These are phyloP conservation scores for Pomatorhinus ruficollis DNA, from an alignment of 2,113 vertebrate genomes.

Conservation along the genomic window DNA sequence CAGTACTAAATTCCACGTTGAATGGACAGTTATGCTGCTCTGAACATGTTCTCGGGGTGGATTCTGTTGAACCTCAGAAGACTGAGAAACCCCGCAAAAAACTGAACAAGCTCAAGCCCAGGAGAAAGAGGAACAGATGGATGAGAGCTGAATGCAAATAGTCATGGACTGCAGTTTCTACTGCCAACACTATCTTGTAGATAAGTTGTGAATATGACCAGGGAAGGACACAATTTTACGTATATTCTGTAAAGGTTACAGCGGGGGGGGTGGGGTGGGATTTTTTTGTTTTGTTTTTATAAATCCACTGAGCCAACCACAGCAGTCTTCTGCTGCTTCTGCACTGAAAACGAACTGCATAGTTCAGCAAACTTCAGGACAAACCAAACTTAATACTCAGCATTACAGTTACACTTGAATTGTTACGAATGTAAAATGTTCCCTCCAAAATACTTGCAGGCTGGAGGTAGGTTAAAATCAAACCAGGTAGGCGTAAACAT, in stretches of 20 bases:
- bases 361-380: slow-evolving; percentile 63
- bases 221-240: slow-evolving; percentile 62
- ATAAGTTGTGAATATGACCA: slow-evolving; percentile 76
- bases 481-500: slow-evolving; percentile 51
- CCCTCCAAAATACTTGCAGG: slow-evolving; percentile 36
- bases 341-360: slow-evolving; percentile 81
- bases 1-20: slow-evolving; percentile 72
- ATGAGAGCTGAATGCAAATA: slow-evolving; percentile 75
- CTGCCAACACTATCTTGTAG: slow-evolving; percentile 74
- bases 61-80: slow-evolving; percentile 55
- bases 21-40: slow-evolving; percentile 86
- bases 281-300: slow-evolving; percentile 59
- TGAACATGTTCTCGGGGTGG: slow-evolving; percentile 85
- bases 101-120: slow-evolving; percentile 57
- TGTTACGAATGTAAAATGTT: slow-evolving; percentile 55
- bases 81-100: slow-evolving; percentile 58
- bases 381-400: slow-evolving; percentile 72
- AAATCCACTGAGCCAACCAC: slow-evolving; percentile 79
- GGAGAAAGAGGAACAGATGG: slow-evolving; percentile 74
- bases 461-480: slow-evolving; percentile 52
- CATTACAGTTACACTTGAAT: slow-evolving; percentile 81
- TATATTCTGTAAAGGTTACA: slow-evolving; percentile 65
- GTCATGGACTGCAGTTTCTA: slow-evolving; percentile 55
- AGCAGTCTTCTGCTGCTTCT: slow-evolving; percentile 75
- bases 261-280: slow-evolving; percentile 17